phyloP scores from a whole-genome alignment of 2,113 vertebrate genomes.

The Rhinopithecus roxellana region DNA sequence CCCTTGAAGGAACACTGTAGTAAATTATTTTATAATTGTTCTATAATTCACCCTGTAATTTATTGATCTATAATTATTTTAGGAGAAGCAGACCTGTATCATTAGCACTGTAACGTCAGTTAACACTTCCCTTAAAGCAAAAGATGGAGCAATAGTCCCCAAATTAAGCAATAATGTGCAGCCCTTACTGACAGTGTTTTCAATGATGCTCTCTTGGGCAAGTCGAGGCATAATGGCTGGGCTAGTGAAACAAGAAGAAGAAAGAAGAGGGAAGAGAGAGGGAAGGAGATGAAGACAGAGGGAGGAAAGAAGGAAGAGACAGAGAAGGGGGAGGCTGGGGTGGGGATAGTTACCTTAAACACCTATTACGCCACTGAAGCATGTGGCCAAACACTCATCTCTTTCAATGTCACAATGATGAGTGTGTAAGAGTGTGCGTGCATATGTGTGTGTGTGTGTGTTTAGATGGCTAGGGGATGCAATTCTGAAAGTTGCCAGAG shows the following conservation, averaged over 20 bases:
- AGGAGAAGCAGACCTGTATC: background rate
- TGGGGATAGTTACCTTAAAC: too few relatives aligned
- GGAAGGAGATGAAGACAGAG: accelerated
- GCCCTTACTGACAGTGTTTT: background rate
- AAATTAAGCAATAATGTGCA: background rate
- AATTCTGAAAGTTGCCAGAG: background rate
- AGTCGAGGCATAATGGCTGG: accelerated
- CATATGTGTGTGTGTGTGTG: accelerated
- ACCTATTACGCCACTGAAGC: accelerated
- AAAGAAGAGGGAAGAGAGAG: too few relatives aligned
- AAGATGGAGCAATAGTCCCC: background rate
- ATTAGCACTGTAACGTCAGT: background rate
- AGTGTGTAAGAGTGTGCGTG: accelerated
- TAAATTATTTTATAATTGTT: background rate
- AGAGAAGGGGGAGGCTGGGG: background rate
- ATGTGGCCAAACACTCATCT: accelerated
- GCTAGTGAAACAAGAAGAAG: too few relatives aligned
- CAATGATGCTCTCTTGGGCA: background rate
- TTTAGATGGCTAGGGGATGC: background rate
- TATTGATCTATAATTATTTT: constrained; percentile 24
- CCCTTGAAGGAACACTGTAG: background rate
- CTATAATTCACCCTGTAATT: constrained; percentile 23
- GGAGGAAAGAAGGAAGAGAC: background rate
- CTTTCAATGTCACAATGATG: accelerated
- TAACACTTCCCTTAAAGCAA: background rate